Percentiles rank a stretch among this genome's conserved stretches.
These are phyloP conservation scores for Caradrina kadenii DNA, from an alignment of 2,888 invertebrate species.

Conservation along the genomic window DNA sequence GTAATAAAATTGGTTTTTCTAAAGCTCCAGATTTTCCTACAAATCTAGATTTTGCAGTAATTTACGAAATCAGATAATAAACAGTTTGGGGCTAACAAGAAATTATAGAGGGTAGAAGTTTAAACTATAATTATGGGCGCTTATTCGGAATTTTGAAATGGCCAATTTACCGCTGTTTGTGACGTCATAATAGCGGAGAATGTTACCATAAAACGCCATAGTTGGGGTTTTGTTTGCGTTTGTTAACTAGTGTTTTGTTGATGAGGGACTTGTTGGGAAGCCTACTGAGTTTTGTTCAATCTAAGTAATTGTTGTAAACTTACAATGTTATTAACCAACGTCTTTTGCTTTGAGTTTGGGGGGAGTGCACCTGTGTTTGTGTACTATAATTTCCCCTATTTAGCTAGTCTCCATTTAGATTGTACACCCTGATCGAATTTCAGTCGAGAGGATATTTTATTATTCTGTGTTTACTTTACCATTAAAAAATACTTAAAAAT, in stretches of 20 bases:
- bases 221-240: constrained; percentile 60
- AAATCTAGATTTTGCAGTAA: constrained; percentile 31
- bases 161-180: constrained; percentile 69
- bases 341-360: neutral
- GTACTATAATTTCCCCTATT: too few species aligned
- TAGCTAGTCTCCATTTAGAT: too few species aligned
- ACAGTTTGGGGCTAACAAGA: constrained; percentile 58
- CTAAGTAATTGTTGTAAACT: constrained; percentile 25
- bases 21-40: neutral
- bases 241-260: constrained; percentile 48
- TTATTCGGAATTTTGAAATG: constrained; percentile 70
- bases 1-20: neutral
- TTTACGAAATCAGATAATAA: constrained; percentile 54
- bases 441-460: too few species aligned
- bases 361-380: too few species aligned
- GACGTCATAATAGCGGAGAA: constrained; percentile 71
- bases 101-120: constrained; percentile 69
- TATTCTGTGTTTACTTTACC: too few species aligned
- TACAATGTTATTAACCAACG: neutral
- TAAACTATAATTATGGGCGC: constrained; percentile 72
- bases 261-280: constrained; percentile 26
- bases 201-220: constrained; percentile 65
- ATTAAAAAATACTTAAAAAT: too few species aligned
- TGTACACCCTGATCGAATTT: too few species aligned
- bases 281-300: constrained; percentile 18